Evolutionary conservation across 2,888 invertebrate genomes (phyloP).

Genomic region (Campoplex capitator): DNA sequence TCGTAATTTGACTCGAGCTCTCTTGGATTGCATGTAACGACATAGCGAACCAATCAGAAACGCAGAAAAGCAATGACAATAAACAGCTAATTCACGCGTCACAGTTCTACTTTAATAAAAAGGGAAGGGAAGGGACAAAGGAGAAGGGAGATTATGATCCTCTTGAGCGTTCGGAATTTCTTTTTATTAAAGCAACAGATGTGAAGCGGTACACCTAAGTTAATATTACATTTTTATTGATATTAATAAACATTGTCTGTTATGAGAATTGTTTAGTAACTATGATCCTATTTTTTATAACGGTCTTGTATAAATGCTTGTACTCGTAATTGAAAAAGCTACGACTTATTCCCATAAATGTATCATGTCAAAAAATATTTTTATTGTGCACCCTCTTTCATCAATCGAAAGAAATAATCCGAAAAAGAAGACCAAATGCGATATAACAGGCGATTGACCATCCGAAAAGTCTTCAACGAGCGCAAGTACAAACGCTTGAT

Average conservation of each 20-base stretch:
- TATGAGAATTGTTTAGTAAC: not conserved
- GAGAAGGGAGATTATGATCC: not conserved
- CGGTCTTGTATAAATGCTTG: not conserved
- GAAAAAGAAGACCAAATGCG: not conserved
- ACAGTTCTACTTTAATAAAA: too few relatives aligned
- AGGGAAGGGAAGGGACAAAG: too few relatives aligned
- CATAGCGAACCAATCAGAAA: too few relatives aligned
- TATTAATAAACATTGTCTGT: not conserved
- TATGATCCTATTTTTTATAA: not conserved
- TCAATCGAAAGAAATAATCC: not conserved
- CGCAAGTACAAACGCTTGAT: too few relatives aligned
- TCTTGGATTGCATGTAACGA: too few relatives aligned
- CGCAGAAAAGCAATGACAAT: too few relatives aligned
- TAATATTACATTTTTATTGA: not conserved
- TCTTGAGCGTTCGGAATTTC: not conserved
- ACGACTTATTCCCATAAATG: not conserved
- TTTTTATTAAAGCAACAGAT: not conserved
- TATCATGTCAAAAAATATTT: not conserved
- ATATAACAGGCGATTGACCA: not conserved
- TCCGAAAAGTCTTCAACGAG: too few relatives aligned
- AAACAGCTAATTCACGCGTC: too few relatives aligned
- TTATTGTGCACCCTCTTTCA: not conserved
- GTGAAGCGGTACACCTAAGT: too few relatives aligned
- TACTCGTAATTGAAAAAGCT: not conserved
- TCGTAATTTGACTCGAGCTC: too few relatives aligned